phyloP scores from a whole-genome alignment of 2,797 vertebrate species.

The Peromyscus attwateri region DNA sequence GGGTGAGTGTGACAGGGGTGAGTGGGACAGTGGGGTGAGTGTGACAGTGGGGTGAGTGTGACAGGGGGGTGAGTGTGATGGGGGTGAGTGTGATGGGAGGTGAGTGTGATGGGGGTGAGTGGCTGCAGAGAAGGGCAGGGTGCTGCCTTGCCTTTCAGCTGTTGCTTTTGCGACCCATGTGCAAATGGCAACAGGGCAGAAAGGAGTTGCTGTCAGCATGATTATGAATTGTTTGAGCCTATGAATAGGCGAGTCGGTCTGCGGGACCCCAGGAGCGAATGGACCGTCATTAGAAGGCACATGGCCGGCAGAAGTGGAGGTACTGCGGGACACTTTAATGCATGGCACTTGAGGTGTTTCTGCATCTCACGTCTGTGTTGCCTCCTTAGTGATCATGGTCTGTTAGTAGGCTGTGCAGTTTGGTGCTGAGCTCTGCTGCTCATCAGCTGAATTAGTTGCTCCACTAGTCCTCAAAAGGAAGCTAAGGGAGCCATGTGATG shows the following conservation, averaged over 20 bases:
- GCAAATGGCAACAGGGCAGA: fast-evolving
- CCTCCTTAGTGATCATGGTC: not conserved
- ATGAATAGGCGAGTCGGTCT: not conserved
- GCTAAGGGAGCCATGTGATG: not conserved
- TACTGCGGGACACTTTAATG: not conserved
- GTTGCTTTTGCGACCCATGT: not conserved
- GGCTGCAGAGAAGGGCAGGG: fast-evolving
- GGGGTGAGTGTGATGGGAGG: too few species aligned
- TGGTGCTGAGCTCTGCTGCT: not conserved
- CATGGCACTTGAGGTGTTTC: too few species aligned
- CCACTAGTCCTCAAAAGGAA: not conserved
- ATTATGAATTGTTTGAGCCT: not conserved
- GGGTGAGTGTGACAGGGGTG: too few species aligned
- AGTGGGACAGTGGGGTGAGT: too few species aligned
- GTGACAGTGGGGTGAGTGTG: too few species aligned
- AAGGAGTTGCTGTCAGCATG: not conserved
- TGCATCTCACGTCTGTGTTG: not conserved
- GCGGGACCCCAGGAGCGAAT: too few species aligned
- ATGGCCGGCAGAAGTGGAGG: not conserved
- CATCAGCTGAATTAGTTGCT: not conserved
- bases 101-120: too few species aligned
- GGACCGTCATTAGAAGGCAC: not conserved
- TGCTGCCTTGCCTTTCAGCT: not conserved
- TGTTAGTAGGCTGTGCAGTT: fast-evolving
- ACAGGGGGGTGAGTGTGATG: too few species aligned